Evolutionary conservation across 2,797 vertebrate genomes (phyloP).

Genomic region (Ispidina picta): DNA sequence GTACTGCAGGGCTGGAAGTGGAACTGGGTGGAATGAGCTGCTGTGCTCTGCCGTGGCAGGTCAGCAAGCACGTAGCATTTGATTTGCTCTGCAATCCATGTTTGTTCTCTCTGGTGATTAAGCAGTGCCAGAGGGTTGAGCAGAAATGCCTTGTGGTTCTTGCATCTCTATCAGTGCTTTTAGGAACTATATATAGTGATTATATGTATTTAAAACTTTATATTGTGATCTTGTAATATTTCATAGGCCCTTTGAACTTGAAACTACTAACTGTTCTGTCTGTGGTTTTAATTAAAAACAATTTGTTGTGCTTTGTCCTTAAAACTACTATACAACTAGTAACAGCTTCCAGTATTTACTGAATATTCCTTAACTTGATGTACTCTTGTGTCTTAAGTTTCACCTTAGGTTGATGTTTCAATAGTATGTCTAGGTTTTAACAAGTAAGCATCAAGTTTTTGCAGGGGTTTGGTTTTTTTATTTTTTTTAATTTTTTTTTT

Average conservation of each 20-base stretch:
- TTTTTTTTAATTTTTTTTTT: not conserved
- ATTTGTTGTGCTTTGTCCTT: not conserved
- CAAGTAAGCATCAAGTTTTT: not conserved
- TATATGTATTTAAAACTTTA: not conserved
- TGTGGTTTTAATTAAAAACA: not conserved
- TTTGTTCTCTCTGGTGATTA: not conserved
- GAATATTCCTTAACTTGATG: not conserved
- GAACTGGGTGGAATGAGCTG: not conserved
- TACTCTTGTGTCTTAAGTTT: not conserved
- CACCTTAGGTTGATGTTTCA: not conserved
- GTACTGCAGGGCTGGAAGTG: not conserved
- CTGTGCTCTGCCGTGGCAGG: not conserved
- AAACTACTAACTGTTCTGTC: not conserved
- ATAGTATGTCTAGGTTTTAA: not conserved
- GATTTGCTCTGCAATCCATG: not conserved
- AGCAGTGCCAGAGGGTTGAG: not conserved
- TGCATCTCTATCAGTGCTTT: not conserved
- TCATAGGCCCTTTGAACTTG: not conserved
- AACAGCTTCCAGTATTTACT: not conserved
- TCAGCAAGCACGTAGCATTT: not conserved
- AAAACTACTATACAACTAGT: not conserved
- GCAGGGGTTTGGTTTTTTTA: not conserved
- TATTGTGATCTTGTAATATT: not conserved
- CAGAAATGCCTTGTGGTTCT: not conserved
- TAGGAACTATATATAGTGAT: not conserved